Evolutionary conservation across 2,113 vertebrate genomes (phyloP), one percentile per base, ranked within the genome.

Genomic region (Neolamprologus hecqui): DNA sequence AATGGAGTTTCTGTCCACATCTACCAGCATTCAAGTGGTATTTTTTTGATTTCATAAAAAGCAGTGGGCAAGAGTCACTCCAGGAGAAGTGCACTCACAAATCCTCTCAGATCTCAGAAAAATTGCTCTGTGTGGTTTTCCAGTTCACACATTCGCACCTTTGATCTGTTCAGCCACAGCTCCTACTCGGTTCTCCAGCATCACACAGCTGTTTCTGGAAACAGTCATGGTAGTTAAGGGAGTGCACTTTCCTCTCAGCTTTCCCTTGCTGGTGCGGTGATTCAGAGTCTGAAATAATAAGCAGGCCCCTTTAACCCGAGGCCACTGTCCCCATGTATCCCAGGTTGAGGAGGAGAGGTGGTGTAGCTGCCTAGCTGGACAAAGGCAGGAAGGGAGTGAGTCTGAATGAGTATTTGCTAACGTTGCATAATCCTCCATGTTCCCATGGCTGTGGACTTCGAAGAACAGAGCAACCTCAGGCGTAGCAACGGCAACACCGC

Each of bases 361-460:
- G 57, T 86, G 42, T 90, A 49, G 91, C 87, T 92, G 87, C 83
- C 58, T 51, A 33, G 57, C 79, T 68, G 93, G 93, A 97, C 96
- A 97, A 97, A 96, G 95, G 90, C 96, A 96, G 96, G 96, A 97
- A 96, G 95, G 94, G 96, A 96, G 95, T 92, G 85, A 96, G 92
- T 92, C 91, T 93, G 94, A 94, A 90, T 90, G 91, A 95, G 93
- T 94, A 93, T 96, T 96, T 96, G 94, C 96, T 95, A 95, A 93
- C 21, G 35, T 96, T 96, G 94, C 93, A 94, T 96, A 96, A 96
- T 89, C 70, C 88, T 87, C 77, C 86, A 85, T 84, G 89, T 96
- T 97, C 94, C 94, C 95, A 96, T 95, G 93, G 92, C 35, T 70
- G 57, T 93, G 91, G 91, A 86, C 92, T 92, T 96, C 94, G 81